A percentile compares a stretch with the other conserved stretches of the same genome.
Evolutionary conservation across 2,797 vertebrate genomes (phyloP).

Genomic region (Enteromius unitaeniatus): DNA sequence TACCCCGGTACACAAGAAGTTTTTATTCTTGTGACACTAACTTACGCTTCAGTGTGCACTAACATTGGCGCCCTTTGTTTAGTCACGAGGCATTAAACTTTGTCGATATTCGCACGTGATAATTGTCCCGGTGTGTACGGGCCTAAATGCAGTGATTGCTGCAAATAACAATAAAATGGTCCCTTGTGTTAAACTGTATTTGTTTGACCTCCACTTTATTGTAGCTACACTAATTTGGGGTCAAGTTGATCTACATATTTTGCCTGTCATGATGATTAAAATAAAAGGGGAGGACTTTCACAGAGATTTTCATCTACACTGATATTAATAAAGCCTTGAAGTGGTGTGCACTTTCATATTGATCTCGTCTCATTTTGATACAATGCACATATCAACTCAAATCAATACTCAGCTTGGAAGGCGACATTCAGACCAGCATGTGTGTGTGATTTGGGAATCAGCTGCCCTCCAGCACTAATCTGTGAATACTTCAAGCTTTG

Average conservation of each 20-base stretch:
- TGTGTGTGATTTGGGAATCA: conserved; percentile 44
- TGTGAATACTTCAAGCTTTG: conserved; percentile 37
- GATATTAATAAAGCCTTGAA: conserved; percentile 20
- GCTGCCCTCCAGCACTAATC: conserved; percentile 55
- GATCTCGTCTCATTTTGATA: conserved; percentile 54
- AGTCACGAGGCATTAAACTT: too few relatives aligned
- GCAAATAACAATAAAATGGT: background rate
- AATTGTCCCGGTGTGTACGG: too few relatives aligned
- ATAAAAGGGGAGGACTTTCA: background rate
- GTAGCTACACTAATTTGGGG: background rate
- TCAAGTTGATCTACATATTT: background rate
- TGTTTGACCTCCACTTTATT: background rate
- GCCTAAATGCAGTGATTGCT: background rate
- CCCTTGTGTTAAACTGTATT: background rate
- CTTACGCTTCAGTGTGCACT: too few relatives aligned
- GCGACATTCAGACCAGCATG: conserved; percentile 42
- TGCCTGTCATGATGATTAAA: background rate
- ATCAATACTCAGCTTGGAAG: conserved; percentile 50
- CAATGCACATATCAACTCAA: conserved; percentile 52
- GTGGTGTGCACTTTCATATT: conserved; percentile 44
- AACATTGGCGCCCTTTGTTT: too few relatives aligned
- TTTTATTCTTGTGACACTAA: too few relatives aligned
- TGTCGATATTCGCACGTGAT: too few relatives aligned
- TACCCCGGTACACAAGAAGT: too few relatives aligned
- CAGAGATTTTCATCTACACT: background rate